A percentile compares a stretch with the other conserved stretches of the same genome.
These are phyloP conservation scores for Heliconius cydno DNA, from an alignment of 2,888 invertebrate genomes.

Conservation along the genomic window DNA sequence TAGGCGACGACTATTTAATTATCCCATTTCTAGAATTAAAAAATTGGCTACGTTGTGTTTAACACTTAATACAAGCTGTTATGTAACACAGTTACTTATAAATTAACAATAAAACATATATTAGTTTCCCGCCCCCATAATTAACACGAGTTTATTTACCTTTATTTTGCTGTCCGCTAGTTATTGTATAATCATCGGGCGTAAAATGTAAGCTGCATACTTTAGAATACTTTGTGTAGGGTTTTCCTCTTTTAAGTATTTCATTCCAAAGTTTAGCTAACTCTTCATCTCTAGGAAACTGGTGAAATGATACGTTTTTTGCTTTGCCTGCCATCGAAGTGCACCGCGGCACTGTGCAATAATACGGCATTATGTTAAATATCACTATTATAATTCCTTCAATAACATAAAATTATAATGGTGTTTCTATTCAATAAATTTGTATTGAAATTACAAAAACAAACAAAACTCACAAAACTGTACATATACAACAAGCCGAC, in stretches of 20 bases:
- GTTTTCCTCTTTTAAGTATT: constrained; percentile 77
- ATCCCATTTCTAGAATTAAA: not conserved
- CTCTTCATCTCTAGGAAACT: constrained; percentile 75
- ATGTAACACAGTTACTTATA: not conserved
- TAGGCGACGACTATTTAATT: not conserved
- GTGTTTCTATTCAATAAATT: constrained; percentile 26
- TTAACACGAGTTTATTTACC: constrained; percentile 58
- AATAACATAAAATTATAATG: constrained; percentile 26
- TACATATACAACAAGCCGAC: constrained; percentile 72
- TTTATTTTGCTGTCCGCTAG: constrained; percentile 77
- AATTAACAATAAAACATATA: not conserved
- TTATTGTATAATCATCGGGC: constrained; percentile 74
- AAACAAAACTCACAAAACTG: constrained; percentile 77
- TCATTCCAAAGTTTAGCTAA: constrained; percentile 76
- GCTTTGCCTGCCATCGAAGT: constrained; percentile 81
- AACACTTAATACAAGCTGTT: not conserved
- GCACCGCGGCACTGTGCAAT: constrained; percentile 80
- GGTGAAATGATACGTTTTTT: constrained; percentile 79
- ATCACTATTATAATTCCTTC: constrained; percentile 1
- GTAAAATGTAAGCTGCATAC: constrained; percentile 80
- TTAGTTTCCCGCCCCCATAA: constrained; percentile 22
- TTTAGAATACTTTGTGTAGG: constrained; percentile 80
- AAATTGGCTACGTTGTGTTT: not conserved
- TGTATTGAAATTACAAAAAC: constrained; percentile 59
- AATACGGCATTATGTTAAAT: constrained; percentile 76